These are phyloP conservation scores for Tenualosa thibaudeaui DNA, from an alignment of 2,797 vertebrate species.

Conservation along the genomic window DNA sequence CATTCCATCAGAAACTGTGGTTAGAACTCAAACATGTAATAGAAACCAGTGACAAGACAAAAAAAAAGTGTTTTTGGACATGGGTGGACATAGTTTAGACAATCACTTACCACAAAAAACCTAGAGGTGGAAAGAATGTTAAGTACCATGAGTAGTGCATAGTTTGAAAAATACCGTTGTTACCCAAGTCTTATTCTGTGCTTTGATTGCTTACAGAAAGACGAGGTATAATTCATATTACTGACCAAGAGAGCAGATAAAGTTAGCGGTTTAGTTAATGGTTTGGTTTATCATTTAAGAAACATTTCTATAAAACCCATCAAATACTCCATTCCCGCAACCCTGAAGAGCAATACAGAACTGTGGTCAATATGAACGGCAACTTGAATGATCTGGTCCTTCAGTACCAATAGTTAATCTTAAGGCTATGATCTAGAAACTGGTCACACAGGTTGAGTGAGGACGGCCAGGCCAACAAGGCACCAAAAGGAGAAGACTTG, in stretches of 20 bases:
- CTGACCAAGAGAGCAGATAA: not conserved
- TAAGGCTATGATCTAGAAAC: conserved; percentile 38
- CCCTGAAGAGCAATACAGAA: not conserved
- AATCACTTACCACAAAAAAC: not conserved
- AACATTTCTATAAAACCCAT: not conserved
- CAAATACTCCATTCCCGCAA: not conserved
- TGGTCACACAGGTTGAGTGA: conserved; percentile 46
- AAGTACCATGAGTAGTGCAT: not conserved
- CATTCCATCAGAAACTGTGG: not conserved
- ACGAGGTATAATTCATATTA: not conserved
- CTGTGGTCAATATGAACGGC: not conserved
- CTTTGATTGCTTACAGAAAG: not conserved
- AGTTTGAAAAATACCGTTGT: not conserved
- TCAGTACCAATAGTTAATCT: not conserved
- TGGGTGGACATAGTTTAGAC: conserved; percentile 4
- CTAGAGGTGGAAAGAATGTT: not conserved
- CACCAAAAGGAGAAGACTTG: not conserved
- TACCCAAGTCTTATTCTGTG: not conserved
- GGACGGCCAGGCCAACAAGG: conserved; percentile 17
- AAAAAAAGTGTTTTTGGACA: not conserved
- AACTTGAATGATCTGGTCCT: not conserved
- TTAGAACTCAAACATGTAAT: not conserved
- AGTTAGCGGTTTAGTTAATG: no score
- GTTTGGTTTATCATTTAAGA: no score
- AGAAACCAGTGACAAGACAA: not conserved